A percentile compares a stretch with the other conserved stretches of the same genome.
phyloP scores from a whole-genome alignment of 2,888 invertebrate species.

The Xylota sylvarum region DNA sequence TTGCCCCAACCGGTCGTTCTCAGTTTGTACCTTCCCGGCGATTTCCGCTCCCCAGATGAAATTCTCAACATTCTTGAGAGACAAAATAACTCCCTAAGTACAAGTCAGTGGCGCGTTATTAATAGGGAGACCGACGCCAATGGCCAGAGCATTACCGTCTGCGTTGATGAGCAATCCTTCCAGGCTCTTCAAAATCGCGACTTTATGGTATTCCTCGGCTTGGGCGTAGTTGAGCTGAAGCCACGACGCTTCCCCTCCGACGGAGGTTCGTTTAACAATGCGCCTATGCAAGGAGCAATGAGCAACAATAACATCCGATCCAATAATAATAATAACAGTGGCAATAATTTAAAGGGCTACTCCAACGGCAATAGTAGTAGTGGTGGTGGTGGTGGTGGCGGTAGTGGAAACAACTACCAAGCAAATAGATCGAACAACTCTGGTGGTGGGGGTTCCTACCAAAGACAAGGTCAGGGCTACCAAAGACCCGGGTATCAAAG shows the following conservation, averaged over 20 bases:
- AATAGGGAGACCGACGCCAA: slow-evolving; percentile 57
- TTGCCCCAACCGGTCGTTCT: slow-evolving; percentile 55
- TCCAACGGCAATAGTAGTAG: slow-evolving; percentile 17
- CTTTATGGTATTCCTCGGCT: slow-evolving; percentile 66
- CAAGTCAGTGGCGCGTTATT: slow-evolving; percentile 62
- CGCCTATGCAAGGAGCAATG: background rate
- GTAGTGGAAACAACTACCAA: slow-evolving; percentile 40
- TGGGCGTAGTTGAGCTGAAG: slow-evolving; percentile 61
- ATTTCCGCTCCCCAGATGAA: slow-evolving; percentile 66
- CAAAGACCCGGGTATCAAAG: slow-evolving; percentile 56
- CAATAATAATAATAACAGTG: slow-evolving; percentile 29
- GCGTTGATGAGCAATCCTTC: slow-evolving; percentile 69
- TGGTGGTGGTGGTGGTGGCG: slow-evolving; percentile 34
- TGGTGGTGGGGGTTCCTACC: slow-evolving; percentile 41
- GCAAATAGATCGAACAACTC: slow-evolving; percentile 44
- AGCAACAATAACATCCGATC: slow-evolving; percentile 6
- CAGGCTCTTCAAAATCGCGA: slow-evolving; percentile 63
- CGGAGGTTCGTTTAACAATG: slow-evolving; percentile 26
- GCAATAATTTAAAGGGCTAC: slow-evolving; percentile 39
- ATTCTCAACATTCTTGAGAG: slow-evolving; percentile 69
- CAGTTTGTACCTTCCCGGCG: slow-evolving; percentile 59
- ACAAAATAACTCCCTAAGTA: slow-evolving; percentile 52
- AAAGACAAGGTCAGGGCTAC: slow-evolving; percentile 46
- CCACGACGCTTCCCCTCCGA: slow-evolving; percentile 37
- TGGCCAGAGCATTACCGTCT: slow-evolving; percentile 67